Evolutionary conservation across 2,888 invertebrate genomes (phyloP).

Genomic region (Isoperla grammatica): DNA sequence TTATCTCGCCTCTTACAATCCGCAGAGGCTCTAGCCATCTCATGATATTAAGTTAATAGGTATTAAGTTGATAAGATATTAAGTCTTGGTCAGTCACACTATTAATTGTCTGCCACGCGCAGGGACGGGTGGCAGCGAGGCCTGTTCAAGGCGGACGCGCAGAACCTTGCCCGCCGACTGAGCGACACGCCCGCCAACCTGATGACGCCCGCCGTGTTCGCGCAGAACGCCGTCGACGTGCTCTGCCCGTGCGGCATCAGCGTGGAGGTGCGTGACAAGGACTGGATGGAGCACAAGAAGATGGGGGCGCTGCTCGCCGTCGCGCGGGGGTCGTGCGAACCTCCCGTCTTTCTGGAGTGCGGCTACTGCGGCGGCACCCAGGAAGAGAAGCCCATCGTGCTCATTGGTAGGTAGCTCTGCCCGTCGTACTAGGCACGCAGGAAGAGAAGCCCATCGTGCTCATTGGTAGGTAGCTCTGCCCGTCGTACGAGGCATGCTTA

Average conservation of each 20-base stretch:
- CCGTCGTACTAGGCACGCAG: no score
- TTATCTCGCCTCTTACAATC: no score
- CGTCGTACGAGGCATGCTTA: no score
- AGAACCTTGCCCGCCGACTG: conserved; percentile 46
- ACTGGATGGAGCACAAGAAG: conserved; percentile 57
- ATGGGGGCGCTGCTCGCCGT: conserved; percentile 43
- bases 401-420: no score
- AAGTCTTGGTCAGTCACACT: no score
- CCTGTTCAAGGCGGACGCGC: conserved; percentile 42
- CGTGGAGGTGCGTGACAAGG: conserved; percentile 24
- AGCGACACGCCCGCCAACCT: conserved; percentile 48
- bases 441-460: no score
- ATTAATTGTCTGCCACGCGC: no score
- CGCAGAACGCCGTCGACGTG: conserved; percentile 38
- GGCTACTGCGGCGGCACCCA: conserved; percentile 49
- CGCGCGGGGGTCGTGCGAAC: conserved; percentile 60
- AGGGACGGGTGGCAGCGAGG: conserved; percentile 37
- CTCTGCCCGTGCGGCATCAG: conserved; percentile 34
- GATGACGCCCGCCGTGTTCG: conserved; percentile 47
- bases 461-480: no score
- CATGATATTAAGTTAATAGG: no score
- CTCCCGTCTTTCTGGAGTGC: conserved; percentile 60
- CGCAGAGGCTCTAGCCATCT: no score
- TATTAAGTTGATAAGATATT: no score
- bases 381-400: conserved; percentile 31